A percentile compares a stretch with the other conserved stretches of the same genome.
These are phyloP conservation scores for Haliclona indistincta DNA, from an alignment of 37 sponge, comb jelly and placozoan genomes.

Conservation along the genomic window DNA sequence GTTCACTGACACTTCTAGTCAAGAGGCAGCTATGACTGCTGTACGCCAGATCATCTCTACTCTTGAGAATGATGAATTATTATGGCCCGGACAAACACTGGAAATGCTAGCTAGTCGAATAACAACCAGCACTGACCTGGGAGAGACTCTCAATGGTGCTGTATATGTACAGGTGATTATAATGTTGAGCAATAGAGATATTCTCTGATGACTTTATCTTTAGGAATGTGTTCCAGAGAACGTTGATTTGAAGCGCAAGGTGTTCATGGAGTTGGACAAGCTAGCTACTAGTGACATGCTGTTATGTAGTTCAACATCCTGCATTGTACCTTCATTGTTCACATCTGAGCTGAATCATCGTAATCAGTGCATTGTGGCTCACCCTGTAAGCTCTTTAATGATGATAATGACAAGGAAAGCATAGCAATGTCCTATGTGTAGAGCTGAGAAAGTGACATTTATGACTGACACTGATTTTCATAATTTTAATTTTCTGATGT, in stretches of 20 bases:
- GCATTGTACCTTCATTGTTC: constrained; percentile 85
- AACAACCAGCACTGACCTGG: constrained; percentile 31
- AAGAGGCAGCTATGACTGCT: constrained; percentile 42
- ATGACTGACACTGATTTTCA: no score
- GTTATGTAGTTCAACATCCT: constrained; percentile 90
- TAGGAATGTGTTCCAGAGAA: constrained; percentile 94
- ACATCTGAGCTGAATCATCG: constrained; percentile 76
- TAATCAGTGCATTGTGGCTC: constrained; percentile 87
- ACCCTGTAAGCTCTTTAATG: constrained; percentile 64
- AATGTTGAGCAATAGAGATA: neutral
- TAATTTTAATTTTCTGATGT: neutral
- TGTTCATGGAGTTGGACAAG: constrained; percentile 76
- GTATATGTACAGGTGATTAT: constrained; percentile 73
- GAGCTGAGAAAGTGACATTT: no score
- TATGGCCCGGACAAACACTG: constrained; percentile 57
- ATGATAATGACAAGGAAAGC: no score
- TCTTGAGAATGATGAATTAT: constrained; percentile 61
- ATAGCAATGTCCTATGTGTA: no score
- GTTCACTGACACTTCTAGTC: constrained; percentile 6
- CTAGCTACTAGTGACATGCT: constrained; percentile 63
- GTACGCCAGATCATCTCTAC: constrained; percentile 19
- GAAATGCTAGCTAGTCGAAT: constrained; percentile 40
- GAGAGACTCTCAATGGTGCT: constrained; percentile 67
- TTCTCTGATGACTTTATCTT: neutral
- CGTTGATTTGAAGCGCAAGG: constrained; percentile 79